These are phyloP conservation scores for Venusia cambrica DNA, from an alignment of 2,888 invertebrate species.

Conservation along the genomic window DNA sequence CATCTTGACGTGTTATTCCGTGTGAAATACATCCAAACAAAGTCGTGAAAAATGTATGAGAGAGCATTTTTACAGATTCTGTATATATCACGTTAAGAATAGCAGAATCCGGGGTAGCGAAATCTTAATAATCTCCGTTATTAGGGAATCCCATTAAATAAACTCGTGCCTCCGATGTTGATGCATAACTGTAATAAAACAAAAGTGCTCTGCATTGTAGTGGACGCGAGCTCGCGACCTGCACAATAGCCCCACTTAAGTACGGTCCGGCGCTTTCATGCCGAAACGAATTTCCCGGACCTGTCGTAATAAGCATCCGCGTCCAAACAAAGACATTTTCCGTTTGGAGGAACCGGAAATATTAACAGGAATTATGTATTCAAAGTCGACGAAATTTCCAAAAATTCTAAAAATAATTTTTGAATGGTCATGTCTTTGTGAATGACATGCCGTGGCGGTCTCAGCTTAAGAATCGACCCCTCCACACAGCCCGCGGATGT, in stretches of 20 bases:
- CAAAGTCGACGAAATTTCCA: slow-evolving; percentile 44
- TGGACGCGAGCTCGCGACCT: slow-evolving; percentile 42
- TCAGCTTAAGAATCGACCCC: too few relatives aligned
- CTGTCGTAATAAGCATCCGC: slow-evolving; percentile 68
- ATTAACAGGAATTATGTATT: slow-evolving; percentile 60
- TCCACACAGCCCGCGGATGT: too few relatives aligned
- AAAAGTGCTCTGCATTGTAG: slow-evolving; percentile 65
- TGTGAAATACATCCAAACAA: slow-evolving; percentile 16
- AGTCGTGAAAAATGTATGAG: slow-evolving; percentile 11
- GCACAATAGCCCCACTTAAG: slow-evolving; percentile 69
- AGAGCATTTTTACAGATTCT: slow-evolving; percentile 8
- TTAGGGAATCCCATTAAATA: slow-evolving; percentile 56
- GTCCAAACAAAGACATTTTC: slow-evolving; percentile 70
- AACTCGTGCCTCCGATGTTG: slow-evolving; percentile 62
- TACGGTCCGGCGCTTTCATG: slow-evolving; percentile 65
- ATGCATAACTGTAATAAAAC: slow-evolving; percentile 66
- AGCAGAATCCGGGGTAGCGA: slow-evolving; percentile 23
- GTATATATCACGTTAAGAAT: slow-evolving; percentile 10
- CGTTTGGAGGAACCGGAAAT: slow-evolving; percentile 59
- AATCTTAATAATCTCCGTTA: slow-evolving; percentile 38
- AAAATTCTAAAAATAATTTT: too few relatives aligned
- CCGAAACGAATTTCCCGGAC: slow-evolving; percentile 63
- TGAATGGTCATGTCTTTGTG: too few relatives aligned
- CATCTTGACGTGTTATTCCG: slow-evolving; percentile 15
- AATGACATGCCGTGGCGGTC: too few relatives aligned